Conservation (phyloP, 2,797 vertebrate genomes). For the Tokudaia tokunoshimensis region DNA sequence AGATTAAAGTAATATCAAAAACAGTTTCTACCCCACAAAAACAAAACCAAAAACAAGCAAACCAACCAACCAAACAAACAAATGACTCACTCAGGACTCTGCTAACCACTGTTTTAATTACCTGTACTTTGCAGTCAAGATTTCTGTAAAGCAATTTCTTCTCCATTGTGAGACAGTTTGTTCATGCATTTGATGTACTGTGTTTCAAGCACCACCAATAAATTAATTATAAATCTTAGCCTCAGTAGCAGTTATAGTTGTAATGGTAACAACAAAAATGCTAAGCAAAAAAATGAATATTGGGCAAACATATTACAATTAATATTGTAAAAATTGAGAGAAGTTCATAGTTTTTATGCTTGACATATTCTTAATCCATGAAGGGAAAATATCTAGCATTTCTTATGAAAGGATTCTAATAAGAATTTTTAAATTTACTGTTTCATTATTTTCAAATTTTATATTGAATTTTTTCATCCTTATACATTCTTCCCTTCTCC, state of each 20-base stretch:
- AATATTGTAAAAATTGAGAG: not conserved
- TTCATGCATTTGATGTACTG: not conserved
- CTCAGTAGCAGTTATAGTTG: not conserved
- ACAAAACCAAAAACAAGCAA: not conserved
- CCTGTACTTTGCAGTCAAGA: not conserved
- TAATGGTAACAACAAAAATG: not conserved
- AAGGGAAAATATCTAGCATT: not conserved
- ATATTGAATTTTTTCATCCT: not conserved
- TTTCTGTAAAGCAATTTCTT: not conserved
- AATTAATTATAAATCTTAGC: not conserved
- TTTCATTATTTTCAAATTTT: not conserved
- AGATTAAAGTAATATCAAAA: not conserved
- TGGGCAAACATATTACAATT: not conserved
- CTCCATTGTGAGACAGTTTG: not conserved
- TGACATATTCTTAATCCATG: not conserved
- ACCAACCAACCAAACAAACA: no score
- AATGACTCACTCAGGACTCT: no score
- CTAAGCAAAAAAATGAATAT: not conserved
- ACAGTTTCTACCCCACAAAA: not conserved
- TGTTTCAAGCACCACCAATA: not conserved
- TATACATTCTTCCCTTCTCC: not conserved
- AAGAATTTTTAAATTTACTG: not conserved
- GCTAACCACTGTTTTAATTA: not conserved
- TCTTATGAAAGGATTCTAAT: not conserved
- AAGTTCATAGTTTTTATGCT: not conserved